These are phyloP conservation scores for Osmerus eperlanus DNA, from an alignment of 2,113 vertebrate genomes.

Conservation along the genomic window DNA sequence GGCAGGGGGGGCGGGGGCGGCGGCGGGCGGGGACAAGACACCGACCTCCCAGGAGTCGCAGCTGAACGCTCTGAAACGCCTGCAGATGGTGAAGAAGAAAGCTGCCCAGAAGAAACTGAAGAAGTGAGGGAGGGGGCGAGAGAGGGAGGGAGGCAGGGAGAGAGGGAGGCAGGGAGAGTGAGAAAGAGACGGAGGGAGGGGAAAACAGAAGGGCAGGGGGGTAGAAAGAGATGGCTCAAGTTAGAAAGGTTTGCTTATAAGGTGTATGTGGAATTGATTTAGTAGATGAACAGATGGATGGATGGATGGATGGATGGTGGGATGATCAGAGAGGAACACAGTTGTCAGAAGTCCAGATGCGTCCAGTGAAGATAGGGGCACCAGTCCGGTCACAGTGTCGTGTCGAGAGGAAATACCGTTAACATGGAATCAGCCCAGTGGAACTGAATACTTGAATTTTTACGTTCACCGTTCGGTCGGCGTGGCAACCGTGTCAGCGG, in stretches of 20 bases:
- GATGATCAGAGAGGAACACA: not conserved
- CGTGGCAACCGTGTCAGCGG: slow-evolving; percentile 43
- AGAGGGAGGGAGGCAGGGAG: not conserved
- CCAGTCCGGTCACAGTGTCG: not conserved
- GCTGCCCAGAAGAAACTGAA: slow-evolving; percentile 96
- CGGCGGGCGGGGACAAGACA: slow-evolving; percentile 78
- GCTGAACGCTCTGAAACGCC: slow-evolving; percentile 93
- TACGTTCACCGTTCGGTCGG: slow-evolving; percentile 15
- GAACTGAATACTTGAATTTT: slow-evolving; percentile 60
- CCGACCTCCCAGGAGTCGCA: slow-evolving; percentile 95
- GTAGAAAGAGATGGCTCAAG: too few relatives aligned
- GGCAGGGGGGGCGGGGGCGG: slow-evolving; percentile 66
- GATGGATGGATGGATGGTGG: not conserved
- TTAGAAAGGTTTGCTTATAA: too few relatives aligned
- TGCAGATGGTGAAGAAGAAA: slow-evolving; percentile 98
- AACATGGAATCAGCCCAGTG: slow-evolving; percentile 18
- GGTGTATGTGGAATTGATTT: too few relatives aligned
- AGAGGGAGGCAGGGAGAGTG: not conserved
- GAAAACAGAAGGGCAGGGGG: not conserved
- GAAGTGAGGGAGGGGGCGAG: slow-evolving; percentile 69
- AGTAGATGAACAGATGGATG: not conserved
- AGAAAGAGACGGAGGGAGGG: not conserved
- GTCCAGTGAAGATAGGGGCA: not conserved
- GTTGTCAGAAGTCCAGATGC: not conserved
- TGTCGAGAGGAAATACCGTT: slow-evolving; percentile 6